These are phyloP conservation scores for Dendrocincla tyrannina DNA, from an alignment of 2,797 vertebrate species.

Conservation along the genomic window DNA sequence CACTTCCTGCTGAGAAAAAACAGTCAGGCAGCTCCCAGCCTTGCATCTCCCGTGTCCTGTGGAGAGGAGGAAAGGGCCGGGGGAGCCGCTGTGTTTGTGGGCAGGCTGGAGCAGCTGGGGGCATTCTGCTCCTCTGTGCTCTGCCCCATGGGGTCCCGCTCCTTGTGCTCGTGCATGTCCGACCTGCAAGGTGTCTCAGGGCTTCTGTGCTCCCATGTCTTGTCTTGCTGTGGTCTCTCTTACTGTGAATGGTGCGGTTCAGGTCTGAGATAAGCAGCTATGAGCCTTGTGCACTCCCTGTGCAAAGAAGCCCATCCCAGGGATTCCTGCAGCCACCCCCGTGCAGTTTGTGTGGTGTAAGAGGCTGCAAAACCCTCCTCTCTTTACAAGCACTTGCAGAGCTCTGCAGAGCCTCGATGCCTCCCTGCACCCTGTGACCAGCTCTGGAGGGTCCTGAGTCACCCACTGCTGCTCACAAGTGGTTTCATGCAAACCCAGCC, in stretches of 20 bases:
- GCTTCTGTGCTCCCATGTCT: background rate
- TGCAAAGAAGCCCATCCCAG: too few relatives aligned
- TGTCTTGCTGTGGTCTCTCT: rapidly evolving
- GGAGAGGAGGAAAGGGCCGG: background rate
- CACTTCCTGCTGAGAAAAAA: background rate
- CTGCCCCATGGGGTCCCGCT: background rate
- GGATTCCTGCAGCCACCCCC: background rate
- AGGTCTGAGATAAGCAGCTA: rapidly evolving
- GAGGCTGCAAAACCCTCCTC: background rate
- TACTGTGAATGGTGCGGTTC: rapidly evolving
- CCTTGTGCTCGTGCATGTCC: background rate
- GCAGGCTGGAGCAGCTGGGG: background rate
- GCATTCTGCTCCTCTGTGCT: background rate
- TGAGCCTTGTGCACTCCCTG: rapidly evolving
- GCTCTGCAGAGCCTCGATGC: background rate
- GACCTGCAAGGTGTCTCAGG: background rate
- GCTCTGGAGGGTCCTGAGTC: background rate
- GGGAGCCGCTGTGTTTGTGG: background rate
- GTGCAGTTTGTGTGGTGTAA: rapidly evolving
- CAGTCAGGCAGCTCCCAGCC: background rate
- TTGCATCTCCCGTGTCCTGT: background rate
- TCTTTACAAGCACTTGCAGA: background rate
- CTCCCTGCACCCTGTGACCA: background rate
- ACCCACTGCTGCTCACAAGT: background rate
- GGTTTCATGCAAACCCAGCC: background rate